Evolutionary conservation across 2,888 invertebrate species (phyloP).

Genomic region (Magallana nippona): DNA sequence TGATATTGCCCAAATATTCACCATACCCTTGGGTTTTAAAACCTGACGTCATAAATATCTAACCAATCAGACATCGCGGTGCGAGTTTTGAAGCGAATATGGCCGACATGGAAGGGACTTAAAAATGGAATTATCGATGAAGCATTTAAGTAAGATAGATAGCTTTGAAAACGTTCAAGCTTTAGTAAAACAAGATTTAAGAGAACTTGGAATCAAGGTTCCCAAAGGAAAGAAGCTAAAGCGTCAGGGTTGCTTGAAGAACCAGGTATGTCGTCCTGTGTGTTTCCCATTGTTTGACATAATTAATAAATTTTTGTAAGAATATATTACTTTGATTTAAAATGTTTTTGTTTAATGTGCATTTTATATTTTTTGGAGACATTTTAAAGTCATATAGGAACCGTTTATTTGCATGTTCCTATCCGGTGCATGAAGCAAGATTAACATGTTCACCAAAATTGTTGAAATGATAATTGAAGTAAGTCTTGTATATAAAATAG

Average conservation of each 20-base stretch:
- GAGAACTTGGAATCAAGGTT: conserved; percentile 75
- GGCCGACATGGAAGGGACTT: conserved; percentile 42
- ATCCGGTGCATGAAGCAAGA: no score
- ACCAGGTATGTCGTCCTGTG: neutral
- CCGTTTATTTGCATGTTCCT: no score
- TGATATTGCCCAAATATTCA: neutral
- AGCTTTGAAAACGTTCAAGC: conserved; percentile 68
- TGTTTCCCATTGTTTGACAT: neutral
- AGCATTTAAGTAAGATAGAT: conserved; percentile 70
- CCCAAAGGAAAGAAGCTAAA: conserved; percentile 74
- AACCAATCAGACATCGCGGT: conserved; percentile 66
- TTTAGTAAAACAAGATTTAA: conserved; percentile 72
- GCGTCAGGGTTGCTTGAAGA: conserved; percentile 52
- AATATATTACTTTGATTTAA: no score
- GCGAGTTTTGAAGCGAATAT: conserved; percentile 65
- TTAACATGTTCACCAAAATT: no score
- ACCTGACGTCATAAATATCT: conserved; percentile 35
- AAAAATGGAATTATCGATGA: conserved; percentile 55
- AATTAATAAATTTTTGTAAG: no score
- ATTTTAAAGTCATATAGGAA: no score
- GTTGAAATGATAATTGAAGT: no score
- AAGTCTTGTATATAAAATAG: no score
- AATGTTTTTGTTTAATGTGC: no score
- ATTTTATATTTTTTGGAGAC: no score
- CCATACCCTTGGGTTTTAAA: conserved; percentile 8